Percentiles rank a stretch among this genome's conserved stretches.
These are phyloP conservation scores for Agrotis clavis DNA, from an alignment of 2,888 invertebrate genomes.

Conservation along the genomic window DNA sequence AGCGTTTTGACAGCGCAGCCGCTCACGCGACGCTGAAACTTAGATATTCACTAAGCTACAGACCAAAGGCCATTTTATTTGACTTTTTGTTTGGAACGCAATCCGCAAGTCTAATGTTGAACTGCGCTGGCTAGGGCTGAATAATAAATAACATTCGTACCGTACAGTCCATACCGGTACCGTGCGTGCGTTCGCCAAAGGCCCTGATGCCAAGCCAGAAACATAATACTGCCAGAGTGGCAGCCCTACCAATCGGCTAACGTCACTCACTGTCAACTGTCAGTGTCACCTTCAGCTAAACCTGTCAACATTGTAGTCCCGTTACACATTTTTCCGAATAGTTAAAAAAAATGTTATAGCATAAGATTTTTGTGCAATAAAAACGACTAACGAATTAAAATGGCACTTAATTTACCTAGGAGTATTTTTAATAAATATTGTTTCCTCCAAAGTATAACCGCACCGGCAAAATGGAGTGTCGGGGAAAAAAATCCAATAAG, in stretches of 20 bases:
- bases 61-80: too few species aligned
- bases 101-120: too few species aligned
- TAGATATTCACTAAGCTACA: too few species aligned
- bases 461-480: slow-evolving; percentile 81
- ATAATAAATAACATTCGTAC: too few species aligned
- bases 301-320: slow-evolving; percentile 48
- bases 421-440: slow-evolving; percentile 77
- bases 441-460: slow-evolving; percentile 76
- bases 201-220: too few species aligned
- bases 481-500: slow-evolving; percentile 73
- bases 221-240: too few species aligned
- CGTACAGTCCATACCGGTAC: too few species aligned
- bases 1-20: too few species aligned
- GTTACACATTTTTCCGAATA: slow-evolving; percentile 47
- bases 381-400: slow-evolving; percentile 61
- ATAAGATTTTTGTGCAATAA: slow-evolving; percentile 59
- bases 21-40: too few species aligned
- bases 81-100: too few species aligned
- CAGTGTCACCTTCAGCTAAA: slow-evolving; percentile 21
- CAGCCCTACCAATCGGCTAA: background rate
- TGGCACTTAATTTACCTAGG: slow-evolving; percentile 81
- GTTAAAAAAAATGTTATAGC: slow-evolving; percentile 66
- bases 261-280: background rate
- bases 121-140: too few species aligned
- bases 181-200: too few species aligned